These are phyloP conservation scores for Druon quercuslanigerum DNA, from an alignment of 1,140 invertebrate genomes.

Conservation along the genomic window DNA sequence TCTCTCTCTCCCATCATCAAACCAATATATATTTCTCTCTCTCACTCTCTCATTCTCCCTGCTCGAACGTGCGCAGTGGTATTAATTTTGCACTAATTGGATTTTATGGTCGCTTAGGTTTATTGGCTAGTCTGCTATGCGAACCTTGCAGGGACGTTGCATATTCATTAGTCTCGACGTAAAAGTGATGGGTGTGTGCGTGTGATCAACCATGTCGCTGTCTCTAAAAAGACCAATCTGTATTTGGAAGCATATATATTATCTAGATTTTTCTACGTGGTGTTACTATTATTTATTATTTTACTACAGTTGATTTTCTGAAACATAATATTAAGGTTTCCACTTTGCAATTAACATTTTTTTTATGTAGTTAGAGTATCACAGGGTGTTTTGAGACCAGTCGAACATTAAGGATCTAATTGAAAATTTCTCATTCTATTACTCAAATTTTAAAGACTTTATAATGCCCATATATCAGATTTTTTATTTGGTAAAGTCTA, in stretches of 20 bases:
- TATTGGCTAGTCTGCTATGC: constrained; percentile 60
- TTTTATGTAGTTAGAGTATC: too few species aligned
- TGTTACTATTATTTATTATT: constrained; percentile 27
- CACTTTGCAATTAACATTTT: too few species aligned
- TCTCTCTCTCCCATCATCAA: constrained; percentile 1
- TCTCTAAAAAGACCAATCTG: constrained; percentile 4
- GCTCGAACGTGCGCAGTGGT: constrained; percentile 51
- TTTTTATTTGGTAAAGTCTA: too few species aligned
- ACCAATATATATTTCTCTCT: constrained; percentile 10
- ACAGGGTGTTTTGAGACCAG: too few species aligned
- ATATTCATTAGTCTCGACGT: constrained; percentile 63
- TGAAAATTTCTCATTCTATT: too few species aligned
- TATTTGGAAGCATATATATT: constrained; percentile 15
- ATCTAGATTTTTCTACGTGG: constrained; percentile 2
- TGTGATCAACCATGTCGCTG: constrained; percentile 24
- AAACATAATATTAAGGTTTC: too few species aligned
- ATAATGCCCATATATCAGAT: too few species aligned
- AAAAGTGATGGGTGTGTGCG: constrained; percentile 36
- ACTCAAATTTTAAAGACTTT: too few species aligned
- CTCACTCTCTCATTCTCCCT: constrained; percentile 30
- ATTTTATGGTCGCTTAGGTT: constrained; percentile 73
- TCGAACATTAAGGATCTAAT: too few species aligned
- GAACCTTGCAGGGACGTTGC: constrained; percentile 56
- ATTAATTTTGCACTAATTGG: constrained; percentile 73
- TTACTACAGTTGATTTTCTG: background rate